Conservation (phyloP, 2,797 vertebrate genomes). For the Eulemur coronatus region DNA sequence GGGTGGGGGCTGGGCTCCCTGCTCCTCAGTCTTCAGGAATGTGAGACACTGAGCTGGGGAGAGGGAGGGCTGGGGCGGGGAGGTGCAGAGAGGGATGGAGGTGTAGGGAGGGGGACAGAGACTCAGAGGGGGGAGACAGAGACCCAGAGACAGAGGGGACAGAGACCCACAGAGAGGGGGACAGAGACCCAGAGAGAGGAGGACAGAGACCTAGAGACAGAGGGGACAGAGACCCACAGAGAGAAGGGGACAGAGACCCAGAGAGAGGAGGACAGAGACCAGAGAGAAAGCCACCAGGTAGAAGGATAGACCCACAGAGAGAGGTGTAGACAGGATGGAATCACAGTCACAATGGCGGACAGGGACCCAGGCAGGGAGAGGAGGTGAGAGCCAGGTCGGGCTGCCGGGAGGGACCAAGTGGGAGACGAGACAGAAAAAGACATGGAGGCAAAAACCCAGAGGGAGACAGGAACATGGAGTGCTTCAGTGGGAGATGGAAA, state of each 20-base stretch:
- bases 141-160: neutral
- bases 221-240: neutral
- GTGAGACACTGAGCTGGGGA: neutral
- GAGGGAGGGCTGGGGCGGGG: neutral
- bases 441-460: neutral
- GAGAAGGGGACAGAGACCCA: neutral
- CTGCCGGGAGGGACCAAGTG: neutral
- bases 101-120: neutral
- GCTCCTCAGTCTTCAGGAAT: neutral
- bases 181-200: neutral
- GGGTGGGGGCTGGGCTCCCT: neutral
- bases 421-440: neutral
- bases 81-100: neutral
- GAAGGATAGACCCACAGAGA: neutral
- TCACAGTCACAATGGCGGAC: rapidly evolving
- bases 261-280: neutral
- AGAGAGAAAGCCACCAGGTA: neutral
- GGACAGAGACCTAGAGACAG: neutral
- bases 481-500: neutral
- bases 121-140: neutral
- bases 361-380: neutral
- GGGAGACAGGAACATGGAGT: neutral
- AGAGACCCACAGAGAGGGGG: neutral
- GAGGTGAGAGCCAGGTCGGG: neutral
- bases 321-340: rapidly evolving